These are phyloP conservation scores for Dendroctonus ponderosae DNA, from an alignment of 1,140 invertebrate species.

Conservation along the genomic window DNA sequence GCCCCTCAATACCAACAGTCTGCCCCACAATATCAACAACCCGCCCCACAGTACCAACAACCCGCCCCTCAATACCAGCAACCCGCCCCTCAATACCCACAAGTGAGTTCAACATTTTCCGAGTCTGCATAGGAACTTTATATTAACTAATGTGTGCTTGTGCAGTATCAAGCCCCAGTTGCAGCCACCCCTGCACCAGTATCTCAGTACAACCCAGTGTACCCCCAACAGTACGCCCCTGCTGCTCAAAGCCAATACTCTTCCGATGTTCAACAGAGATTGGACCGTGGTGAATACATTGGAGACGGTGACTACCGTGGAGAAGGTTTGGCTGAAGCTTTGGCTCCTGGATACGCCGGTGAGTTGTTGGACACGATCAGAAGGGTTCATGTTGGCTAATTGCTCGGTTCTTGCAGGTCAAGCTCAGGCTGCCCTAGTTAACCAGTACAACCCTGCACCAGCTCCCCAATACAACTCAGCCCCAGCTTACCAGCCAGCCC, in stretches of 20 bases:
- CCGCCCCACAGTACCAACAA: conserved; percentile 27
- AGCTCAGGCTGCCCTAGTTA: conserved; percentile 10
- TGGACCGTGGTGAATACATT: conserved; percentile 45
- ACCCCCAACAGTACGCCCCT: conserved; percentile 38
- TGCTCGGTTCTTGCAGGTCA: conserved; percentile 12
- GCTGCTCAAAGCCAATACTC: conserved; percentile 51
- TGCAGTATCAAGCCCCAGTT: conserved; percentile 33
- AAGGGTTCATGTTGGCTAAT: neutral
- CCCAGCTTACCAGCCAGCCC: conserved; percentile 24
- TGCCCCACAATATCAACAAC: conserved; percentile 33
- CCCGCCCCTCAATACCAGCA: conserved; percentile 31
- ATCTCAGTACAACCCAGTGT: conserved; percentile 37
- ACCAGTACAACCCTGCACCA: conserved; percentile 27
- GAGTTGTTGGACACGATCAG: neutral
- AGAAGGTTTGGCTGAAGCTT: conserved; percentile 53
- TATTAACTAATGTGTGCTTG: neutral
- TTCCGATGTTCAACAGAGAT: conserved; percentile 42
- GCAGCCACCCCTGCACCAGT: conserved; percentile 33
- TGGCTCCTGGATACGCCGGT: conserved; percentile 43
- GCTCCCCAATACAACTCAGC: conserved; percentile 31
- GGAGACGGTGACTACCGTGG: conserved; percentile 49
- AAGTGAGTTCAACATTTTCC: conserved; percentile 16
- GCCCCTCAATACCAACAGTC: conserved; percentile 27
- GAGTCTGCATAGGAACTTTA: too few species aligned
- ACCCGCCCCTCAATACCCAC: conserved; percentile 31